Evolutionary conservation across 2,797 vertebrate genomes (phyloP), one percentile per base, ranked within the genome.

Genomic region (Tachyglossus aculeatus): DNA sequence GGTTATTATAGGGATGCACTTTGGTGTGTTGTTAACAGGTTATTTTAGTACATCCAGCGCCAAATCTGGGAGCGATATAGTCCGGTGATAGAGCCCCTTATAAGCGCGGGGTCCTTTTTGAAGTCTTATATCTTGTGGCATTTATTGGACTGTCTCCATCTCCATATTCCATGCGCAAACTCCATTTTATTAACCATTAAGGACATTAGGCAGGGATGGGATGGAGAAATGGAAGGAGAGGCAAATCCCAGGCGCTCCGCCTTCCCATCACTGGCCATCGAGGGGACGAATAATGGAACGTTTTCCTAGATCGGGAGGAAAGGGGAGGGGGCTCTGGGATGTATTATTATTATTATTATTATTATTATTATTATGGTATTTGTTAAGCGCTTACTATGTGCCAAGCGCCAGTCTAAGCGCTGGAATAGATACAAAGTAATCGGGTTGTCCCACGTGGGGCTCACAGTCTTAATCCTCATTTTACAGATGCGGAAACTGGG

Each of bases 1-100:
- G 93, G 93, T 97, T 96, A 94, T 97, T 96, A 94, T 92, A 90
- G 90, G 86, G 88, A 93, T 91, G 91, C 93, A 90, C 91, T 93
- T 71, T 90, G 89, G 89, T 89, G 88, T 81, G 81, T 92, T n/a
- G 93, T 93, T 93, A 94, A 93, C 92, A 93, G 92, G 88, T 95
- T 94, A 91, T 93, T 91, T 92, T 92, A 91, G 89, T 89, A 57
- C 66, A 74, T 89, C 90, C 87, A 72, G 83, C 88, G 91, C 92
- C 94, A 90, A 93, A 94, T 92, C 83, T 71, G 83, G 25, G 83
- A 88, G 91, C 86, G 89, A 92, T 88, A 88, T 86, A 89, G 90
- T 90, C 40, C 80, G 74, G 83, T 69, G 78, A 88, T 62, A 84
- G 86, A 90, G 89, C 87, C 83, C 82, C 76, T 84, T 36, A 78